Evolutionary conservation across 2,888 invertebrate species (phyloP), one percentile per base, ranked within the genome.

Genomic region (Cataglyphis livida): DNA sequence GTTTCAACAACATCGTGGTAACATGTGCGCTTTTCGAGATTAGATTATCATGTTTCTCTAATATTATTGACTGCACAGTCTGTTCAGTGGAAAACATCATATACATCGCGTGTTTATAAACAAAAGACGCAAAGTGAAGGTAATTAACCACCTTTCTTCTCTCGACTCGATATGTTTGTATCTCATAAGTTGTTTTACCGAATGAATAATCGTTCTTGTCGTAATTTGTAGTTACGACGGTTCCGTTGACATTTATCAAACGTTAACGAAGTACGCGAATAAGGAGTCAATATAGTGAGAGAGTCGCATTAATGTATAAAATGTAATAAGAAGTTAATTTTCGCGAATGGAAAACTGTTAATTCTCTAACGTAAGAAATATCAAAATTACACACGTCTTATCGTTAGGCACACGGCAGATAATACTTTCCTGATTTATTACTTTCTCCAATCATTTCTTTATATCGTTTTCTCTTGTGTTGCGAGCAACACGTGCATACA

Each of bases 1-100:
- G 83, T 82, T 84, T 57, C 73, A 62, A 82, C 83, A 70, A 65
- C 84, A 84, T 71, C 84, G 85, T 48, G 10, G 81, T 68, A 59
- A 82, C 74, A 32, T 28, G 54, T 48, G 48, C 71, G 75, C 0
- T 25, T 54, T 35, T 73, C 38, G 48, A 10, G n/a, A 35, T 38
- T 64, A 44, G 18, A n/a, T 65, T 38, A 71, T 71, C 12, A 21
- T 64, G 65, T 79, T 71, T 79, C 18, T n/a, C 64, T 74, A 57
- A 61, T 44, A 81, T 32, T 81, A 73, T 73, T 66, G 48, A 81
- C 71, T 73, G 44, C 41, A 48, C 48, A 65, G 59, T 73, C 54
- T 59, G 5, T 25, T 83, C 73, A 61, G 61, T 73, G 73, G 73
- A 25, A 79, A 83, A 83, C 35, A 28, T 15, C 41, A 28, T 21